Evolutionary conservation across 2,797 vertebrate genomes (phyloP).

Genomic region (Lacerta bilineata): DNA sequence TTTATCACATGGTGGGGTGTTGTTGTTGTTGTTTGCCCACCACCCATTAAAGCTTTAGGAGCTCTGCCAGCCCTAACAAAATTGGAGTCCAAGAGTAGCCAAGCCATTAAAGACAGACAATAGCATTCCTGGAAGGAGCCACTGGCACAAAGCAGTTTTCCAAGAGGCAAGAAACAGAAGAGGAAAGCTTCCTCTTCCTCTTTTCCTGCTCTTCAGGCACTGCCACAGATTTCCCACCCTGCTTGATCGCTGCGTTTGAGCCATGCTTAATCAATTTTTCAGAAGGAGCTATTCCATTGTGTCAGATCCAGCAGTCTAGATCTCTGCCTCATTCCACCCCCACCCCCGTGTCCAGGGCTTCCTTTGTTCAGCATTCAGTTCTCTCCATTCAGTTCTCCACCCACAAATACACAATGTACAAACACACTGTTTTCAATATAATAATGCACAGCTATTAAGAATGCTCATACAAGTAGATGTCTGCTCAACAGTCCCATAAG

Average conservation of each 20-base stretch:
- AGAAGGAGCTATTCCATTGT: too few relatives aligned
- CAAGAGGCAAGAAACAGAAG: not conserved
- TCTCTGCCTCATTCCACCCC: not conserved
- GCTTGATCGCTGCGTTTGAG: not conserved
- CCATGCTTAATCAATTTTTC: too few relatives aligned
- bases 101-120: not conserved
- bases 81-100: not conserved
- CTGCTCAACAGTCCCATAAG: not conserved
- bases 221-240: not conserved
- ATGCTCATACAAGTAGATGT: not conserved
- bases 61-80: not conserved
- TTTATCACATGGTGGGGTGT: not conserved
- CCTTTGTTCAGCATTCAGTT: too few relatives aligned
- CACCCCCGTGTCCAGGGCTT: not conserved
- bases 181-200: not conserved
- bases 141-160: not conserved
- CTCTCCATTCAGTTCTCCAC: too few relatives aligned
- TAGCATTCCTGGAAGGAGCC: not conserved
- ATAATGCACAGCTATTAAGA: too few relatives aligned
- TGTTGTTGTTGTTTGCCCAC: too few relatives aligned
- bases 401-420: not conserved
- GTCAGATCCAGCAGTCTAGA: not conserved
- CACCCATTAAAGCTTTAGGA: not conserved
- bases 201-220: not conserved
- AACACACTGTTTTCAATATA: not conserved